phyloP scores from a whole-genome alignment of 2,888 invertebrate genomes.

The Clepsis dumicolana region DNA sequence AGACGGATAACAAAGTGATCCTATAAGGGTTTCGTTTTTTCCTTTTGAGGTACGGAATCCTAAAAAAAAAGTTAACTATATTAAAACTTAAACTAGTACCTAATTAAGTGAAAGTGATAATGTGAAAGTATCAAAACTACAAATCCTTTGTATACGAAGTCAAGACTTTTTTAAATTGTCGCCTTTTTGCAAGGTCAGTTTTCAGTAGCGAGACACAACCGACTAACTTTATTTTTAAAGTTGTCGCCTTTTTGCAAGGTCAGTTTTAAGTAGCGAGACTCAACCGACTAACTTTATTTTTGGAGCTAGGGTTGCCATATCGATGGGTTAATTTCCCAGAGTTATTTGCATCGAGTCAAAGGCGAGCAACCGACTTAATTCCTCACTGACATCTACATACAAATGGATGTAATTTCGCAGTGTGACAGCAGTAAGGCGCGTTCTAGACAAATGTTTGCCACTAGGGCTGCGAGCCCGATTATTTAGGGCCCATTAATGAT shows the following conservation, averaged over 20 bases:
- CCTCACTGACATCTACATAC: slow-evolving; percentile 76
- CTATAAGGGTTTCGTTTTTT: too few species aligned
- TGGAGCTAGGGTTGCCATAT: slow-evolving; percentile 58
- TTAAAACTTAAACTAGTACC: too few species aligned
- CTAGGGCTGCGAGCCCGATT: slow-evolving; percentile 58
- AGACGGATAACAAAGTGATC: too few species aligned
- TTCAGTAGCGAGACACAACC: too few species aligned
- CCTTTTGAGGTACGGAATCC: too few species aligned
- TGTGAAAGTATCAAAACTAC: too few species aligned
- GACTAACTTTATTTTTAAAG: too few species aligned
- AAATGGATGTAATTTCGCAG: slow-evolving; percentile 82
- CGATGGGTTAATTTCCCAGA: slow-evolving; percentile 81
- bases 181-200: too few species aligned
- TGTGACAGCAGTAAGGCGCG: slow-evolving; percentile 76
- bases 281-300: slow-evolving; percentile 43
- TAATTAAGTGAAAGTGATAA: too few species aligned
- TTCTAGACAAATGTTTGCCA: slow-evolving; percentile 63
- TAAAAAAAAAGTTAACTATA: too few species aligned
- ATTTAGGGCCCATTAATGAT: slow-evolving; percentile 41
- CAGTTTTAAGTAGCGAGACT: slow-evolving; percentile 44
- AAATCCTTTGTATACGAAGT: too few species aligned
- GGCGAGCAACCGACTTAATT: slow-evolving; percentile 67
- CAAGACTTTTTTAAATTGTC: too few species aligned
- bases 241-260: neutral
- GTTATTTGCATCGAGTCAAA: slow-evolving; percentile 78